Base-by-base conservation (phyloP, 2,888 invertebrate genomes). In the Lottia gigantea region DNA sequence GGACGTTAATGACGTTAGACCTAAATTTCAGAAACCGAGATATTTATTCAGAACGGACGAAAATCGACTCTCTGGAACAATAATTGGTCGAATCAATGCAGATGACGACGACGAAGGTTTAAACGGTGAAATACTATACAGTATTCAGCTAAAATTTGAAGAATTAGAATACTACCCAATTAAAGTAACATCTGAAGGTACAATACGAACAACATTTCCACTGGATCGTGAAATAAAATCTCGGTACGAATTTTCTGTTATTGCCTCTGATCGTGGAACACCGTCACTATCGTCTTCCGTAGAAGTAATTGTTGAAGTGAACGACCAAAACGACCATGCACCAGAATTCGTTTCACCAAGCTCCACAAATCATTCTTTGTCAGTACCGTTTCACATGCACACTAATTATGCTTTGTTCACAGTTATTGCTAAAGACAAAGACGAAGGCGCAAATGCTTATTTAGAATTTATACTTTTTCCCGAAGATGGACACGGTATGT, bases 311-410 rank as follows among this genome's bases (percentile, higher is more conserved):
- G 75, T 85, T 16, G 77, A 74, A 1, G 79, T 85, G n/a, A 75
- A 74, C 47, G 84, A 83, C 70, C 74, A 73, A 47, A 85, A 85
- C 73, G 85, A 85, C 69, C 82, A 85, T 71, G 72, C 73, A 8
- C 85, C 85, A 19, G 63, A 71, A 25, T 82, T 85, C 72, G 72
- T 79, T n/a, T 80, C 79, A 55, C 81, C 82, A 14, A 73, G 74
- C 65, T 76, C 72, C 16, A 72, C 72, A 62, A 80, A 82, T 75
- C 78, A 78, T 46, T 78, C 78, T 3, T 71, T 80, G 31, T 73
- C 76, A 19, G 75, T 80, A 64, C 76, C 78, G 11, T 74, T 76
- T 67, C 76, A 79, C 70, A 75, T 73, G 26, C 55, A 23, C 23
- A 75, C 75, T 46, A 77, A 79, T 11, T 75, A 78, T 23, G 71